phyloP scores from a whole-genome alignment of 2,113 vertebrate species.

The Siniperca knerii region DNA sequence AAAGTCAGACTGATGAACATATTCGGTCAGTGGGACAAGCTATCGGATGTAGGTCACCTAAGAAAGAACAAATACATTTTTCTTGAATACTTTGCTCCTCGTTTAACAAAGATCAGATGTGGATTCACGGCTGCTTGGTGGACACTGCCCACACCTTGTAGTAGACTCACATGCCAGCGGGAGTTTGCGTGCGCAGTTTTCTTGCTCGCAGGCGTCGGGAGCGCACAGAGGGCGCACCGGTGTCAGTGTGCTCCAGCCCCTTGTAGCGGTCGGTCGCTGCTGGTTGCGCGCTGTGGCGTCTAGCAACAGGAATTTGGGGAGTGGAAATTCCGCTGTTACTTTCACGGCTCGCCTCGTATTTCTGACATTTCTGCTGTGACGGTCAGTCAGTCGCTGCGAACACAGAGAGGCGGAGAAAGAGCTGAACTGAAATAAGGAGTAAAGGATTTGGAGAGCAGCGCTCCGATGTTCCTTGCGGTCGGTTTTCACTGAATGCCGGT shows the following conservation, averaged over 20 bases:
- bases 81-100: not conserved
- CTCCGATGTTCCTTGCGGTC: constrained; percentile 26
- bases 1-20: not conserved
- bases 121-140: constrained; percentile 11
- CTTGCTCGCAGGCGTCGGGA: constrained; percentile 37
- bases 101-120: constrained; percentile 13
- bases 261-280: constrained; percentile 44
- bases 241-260: constrained; percentile 67
- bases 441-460: constrained; percentile 27
- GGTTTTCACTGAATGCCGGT: constrained; percentile 12
- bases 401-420: constrained; percentile 32
- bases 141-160: constrained; percentile 50
- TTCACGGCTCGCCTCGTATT: constrained; percentile 37
- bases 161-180: constrained; percentile 30
- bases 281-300: constrained; percentile 38
- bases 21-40: constrained; percentile 1
- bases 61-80: not conserved
- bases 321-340: constrained; percentile 70
- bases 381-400: constrained; percentile 31
- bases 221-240: constrained; percentile 69
- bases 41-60: not conserved
- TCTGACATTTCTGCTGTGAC: constrained; percentile 56
- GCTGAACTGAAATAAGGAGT: constrained; percentile 14
- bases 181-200: constrained; percentile 54
- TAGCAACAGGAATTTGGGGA: constrained; percentile 64